phyloP scores from a whole-genome alignment of 2,113 vertebrate genomes.

The Vulpes ferrilata region DNA sequence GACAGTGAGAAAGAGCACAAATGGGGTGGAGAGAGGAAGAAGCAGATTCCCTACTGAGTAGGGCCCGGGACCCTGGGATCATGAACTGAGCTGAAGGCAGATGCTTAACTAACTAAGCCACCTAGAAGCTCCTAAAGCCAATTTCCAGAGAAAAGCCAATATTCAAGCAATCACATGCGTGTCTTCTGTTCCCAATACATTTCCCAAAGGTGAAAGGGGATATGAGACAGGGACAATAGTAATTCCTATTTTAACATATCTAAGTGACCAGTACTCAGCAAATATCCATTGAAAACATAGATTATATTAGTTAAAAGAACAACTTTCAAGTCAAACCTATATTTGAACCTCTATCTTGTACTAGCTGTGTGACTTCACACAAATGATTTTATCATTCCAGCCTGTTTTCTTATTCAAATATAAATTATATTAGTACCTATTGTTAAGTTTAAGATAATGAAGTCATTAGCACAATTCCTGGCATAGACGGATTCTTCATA shows the following conservation, averaged over 20 bases:
- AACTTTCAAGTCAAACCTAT: neutral
- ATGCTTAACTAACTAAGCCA: neutral
- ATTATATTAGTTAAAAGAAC: neutral
- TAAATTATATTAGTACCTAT: neutral
- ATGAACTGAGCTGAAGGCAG: neutral
- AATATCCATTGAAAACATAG: neutral
- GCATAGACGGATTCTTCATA: neutral
- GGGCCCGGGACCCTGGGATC: neutral
- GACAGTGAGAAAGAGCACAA: neutral
- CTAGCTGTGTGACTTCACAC: neutral
- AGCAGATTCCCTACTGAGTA: neutral
- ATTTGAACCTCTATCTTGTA: neutral
- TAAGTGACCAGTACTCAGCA: neutral
- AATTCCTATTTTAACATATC: neutral
- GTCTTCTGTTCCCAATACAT: neutral
- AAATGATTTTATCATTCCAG: neutral
- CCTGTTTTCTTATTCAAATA: conserved; percentile 36
- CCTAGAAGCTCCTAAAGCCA: neutral
- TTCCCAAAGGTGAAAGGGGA: neutral
- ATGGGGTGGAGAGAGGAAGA: neutral
- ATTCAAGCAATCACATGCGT: neutral
- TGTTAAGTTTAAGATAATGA: neutral
- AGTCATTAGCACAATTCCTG: neutral
- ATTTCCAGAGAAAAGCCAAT: neutral
- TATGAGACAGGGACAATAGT: neutral